phyloP scores from a whole-genome alignment of 2,888 invertebrate species.

The Pyrrhia umbra region DNA sequence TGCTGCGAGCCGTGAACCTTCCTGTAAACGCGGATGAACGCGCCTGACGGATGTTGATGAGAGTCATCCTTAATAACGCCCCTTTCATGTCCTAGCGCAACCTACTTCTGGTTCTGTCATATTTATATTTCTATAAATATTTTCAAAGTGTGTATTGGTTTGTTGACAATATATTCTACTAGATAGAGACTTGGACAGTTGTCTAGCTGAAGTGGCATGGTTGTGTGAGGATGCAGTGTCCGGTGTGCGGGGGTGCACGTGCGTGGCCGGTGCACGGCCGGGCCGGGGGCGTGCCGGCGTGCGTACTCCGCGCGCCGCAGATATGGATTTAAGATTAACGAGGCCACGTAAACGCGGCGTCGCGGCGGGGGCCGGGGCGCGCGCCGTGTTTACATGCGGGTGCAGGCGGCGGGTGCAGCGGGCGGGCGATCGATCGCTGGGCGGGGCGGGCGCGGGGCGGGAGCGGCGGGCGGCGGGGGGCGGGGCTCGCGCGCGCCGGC shows the following conservation, averaged over 20 bases:
- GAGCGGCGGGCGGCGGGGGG: constrained; percentile 74
- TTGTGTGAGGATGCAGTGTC: constrained; percentile 23
- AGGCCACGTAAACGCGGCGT: constrained; percentile 78
- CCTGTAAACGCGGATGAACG: constrained; percentile 36
- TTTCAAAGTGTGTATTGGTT: constrained; percentile 34
- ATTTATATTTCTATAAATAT: constrained; percentile 21
- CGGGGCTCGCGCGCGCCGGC: constrained; percentile 75
- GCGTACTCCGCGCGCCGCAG: constrained; percentile 75
- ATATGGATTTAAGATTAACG: constrained; percentile 87
- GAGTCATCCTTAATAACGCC: constrained; percentile 47
- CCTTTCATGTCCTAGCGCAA: constrained; percentile 47
- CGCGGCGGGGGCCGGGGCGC: constrained; percentile 91
- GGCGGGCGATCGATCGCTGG: constrained; percentile 82
- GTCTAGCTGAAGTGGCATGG: constrained; percentile 29
- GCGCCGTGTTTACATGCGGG: constrained; percentile 85
- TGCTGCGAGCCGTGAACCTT: constrained; percentile 31
- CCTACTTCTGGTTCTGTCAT: constrained; percentile 33
- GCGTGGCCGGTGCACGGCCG: constrained; percentile 47
- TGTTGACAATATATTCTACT: constrained; percentile 37
- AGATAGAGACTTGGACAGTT: constrained; percentile 14
- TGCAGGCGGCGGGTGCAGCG: constrained; percentile 90
- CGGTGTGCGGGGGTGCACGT: constrained; percentile 37
- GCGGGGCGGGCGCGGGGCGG: constrained; percentile 77
- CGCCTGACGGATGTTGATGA: constrained; percentile 50
- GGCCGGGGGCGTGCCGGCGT: constrained; percentile 73